These are phyloP conservation scores for Aphis gossypii DNA, from an alignment of 1,140 invertebrate species.

Conservation along the genomic window DNA sequence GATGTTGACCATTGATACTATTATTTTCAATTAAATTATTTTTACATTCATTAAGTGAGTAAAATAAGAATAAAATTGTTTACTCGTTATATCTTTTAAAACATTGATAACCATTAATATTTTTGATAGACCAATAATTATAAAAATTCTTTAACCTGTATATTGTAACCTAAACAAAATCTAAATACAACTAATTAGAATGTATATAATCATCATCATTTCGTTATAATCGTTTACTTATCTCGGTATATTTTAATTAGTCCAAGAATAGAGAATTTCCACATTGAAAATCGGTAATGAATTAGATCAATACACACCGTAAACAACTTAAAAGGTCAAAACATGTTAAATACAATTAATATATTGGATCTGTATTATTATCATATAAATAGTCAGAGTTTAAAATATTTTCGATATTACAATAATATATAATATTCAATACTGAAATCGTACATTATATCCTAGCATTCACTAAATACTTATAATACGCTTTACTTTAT, in stretches of 20 bases:
- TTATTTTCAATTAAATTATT: constrained; percentile 8
- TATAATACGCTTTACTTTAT: background rate
- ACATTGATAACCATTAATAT: background rate
- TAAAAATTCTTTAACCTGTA: background rate
- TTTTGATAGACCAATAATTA: constrained; percentile 18
- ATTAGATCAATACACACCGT: background rate
- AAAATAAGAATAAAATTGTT: constrained; percentile 15
- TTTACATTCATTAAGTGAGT: background rate
- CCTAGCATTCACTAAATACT: background rate
- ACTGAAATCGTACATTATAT: background rate
- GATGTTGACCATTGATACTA: background rate
- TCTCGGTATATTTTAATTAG: background rate
- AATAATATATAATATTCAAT: background rate
- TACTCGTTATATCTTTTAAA: constrained; percentile 18
- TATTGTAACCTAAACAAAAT: constrained; percentile 14
- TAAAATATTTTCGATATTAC: background rate
- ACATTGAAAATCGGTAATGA: background rate
- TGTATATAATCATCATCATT: background rate
- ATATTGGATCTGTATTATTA: background rate
- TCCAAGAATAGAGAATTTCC: background rate
- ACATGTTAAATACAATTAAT: background rate
- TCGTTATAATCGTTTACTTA: constrained; percentile 15
- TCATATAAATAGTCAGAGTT: background rate
- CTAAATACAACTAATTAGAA: constrained; percentile 6
- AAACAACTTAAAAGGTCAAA: constrained; percentile 23